Conservation (phyloP, 2,888 invertebrate species). For the Charanyca ferruginea region DNA sequence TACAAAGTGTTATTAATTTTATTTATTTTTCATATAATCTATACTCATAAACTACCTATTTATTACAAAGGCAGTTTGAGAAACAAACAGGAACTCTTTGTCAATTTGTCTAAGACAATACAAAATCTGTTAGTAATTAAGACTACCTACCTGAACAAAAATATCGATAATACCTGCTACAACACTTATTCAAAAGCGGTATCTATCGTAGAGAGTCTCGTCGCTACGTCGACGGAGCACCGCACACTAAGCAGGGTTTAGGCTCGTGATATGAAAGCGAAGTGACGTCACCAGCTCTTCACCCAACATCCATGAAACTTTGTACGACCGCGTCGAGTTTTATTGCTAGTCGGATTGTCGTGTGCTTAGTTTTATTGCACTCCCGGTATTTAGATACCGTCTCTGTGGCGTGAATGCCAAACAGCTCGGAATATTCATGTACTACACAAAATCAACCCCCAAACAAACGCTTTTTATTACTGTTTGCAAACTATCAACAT, state of each 20-base stretch:
- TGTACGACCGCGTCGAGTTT: conserved; percentile 76
- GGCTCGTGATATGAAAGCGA: conserved; percentile 88
- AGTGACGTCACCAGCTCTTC: conserved; percentile 81
- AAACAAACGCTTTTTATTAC: conserved; percentile 76
- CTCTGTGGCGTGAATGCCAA: conserved; percentile 79
- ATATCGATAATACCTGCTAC: conserved; percentile 54
- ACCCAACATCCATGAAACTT: conserved; percentile 72
- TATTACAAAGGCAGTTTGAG: too few relatives aligned
- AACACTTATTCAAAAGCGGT: conserved; percentile 57
- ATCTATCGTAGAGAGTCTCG: conserved; percentile 55
- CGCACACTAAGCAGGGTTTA: conserved; percentile 77
- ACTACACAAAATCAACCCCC: conserved; percentile 78
- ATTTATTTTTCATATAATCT: neutral
- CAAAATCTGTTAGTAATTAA: neutral
- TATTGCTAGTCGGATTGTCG: conserved; percentile 86
- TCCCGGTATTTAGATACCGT: conserved; percentile 81
- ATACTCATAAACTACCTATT: too few relatives aligned
- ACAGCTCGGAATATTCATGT: conserved; percentile 84
- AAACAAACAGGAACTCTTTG: neutral
- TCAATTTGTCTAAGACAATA: neutral
- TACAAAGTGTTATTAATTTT: neutral
- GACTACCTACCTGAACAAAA: neutral
- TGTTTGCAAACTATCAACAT: conserved; percentile 72
- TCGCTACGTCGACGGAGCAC: conserved; percentile 63
- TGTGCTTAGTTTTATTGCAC: conserved; percentile 89